phyloP scores from a whole-genome alignment of 2,888 invertebrate genomes.

The Bedellia somnulentella region DNA sequence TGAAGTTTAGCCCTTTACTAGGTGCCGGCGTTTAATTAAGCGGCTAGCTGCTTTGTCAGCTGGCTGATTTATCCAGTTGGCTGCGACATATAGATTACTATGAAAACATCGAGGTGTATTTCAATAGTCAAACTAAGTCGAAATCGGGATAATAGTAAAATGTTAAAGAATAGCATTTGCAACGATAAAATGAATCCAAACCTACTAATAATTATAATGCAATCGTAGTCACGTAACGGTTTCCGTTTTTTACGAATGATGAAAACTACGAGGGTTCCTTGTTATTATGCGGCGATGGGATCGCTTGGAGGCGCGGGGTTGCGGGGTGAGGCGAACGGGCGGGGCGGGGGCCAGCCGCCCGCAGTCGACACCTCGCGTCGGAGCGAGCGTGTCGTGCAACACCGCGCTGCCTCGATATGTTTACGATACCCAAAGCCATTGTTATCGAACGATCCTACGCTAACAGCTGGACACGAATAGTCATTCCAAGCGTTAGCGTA shows the following conservation, averaged over 20 bases:
- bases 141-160: too few species aligned
- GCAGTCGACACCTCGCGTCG: slow-evolving; percentile 48
- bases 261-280: slow-evolving; percentile 43
- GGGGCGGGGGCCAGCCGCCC: slow-evolving; percentile 24
- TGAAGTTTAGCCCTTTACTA: too few species aligned
- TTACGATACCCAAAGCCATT: slow-evolving; percentile 26
- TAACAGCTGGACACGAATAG: slow-evolving; percentile 34
- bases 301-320: slow-evolving; percentile 19
- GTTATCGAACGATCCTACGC: slow-evolving; percentile 29
- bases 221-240: slow-evolving; percentile 47
- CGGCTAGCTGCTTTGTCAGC: too few species aligned
- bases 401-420: slow-evolving; percentile 24
- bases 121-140: too few species aligned
- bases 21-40: too few species aligned
- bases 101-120: too few species aligned
- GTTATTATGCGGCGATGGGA: slow-evolving; percentile 50
- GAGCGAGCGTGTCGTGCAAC: slow-evolving; percentile 29
- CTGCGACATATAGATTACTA: too few species aligned
- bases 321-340: slow-evolving; percentile 13
- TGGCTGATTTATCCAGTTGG: too few species aligned
- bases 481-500: slow-evolving; percentile 25
- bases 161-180: too few species aligned
- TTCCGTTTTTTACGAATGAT: slow-evolving; percentile 40
- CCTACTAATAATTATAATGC: slow-evolving; percentile 28
- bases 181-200: background rate